A percentile compares a stretch with the other conserved stretches of the same genome.
These are phyloP conservation scores for Corythornis cristatus DNA, from an alignment of 2,113 vertebrate species.

Conservation along the genomic window DNA sequence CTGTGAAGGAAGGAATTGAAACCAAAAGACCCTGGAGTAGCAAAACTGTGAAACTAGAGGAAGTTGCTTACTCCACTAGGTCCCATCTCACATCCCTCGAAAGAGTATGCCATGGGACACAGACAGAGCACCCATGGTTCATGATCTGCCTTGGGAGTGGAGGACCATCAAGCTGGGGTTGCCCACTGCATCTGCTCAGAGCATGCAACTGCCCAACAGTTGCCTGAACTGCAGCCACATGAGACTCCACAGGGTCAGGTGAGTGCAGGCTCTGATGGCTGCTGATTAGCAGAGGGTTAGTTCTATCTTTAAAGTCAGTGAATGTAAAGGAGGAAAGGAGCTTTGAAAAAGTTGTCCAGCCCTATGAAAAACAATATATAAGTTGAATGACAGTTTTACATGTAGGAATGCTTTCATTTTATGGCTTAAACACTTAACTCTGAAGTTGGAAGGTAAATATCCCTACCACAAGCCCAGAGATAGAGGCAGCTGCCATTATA, in stretches of 20 bases:
- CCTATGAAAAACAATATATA: not conserved
- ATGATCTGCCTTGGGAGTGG: not conserved
- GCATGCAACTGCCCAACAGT: not conserved
- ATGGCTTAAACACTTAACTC: not conserved
- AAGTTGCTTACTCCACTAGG: not conserved
- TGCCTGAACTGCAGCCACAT: too few relatives aligned
- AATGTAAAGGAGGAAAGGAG: not conserved
- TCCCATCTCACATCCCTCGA: not conserved
- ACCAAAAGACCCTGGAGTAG: not conserved
- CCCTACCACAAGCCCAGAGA: not conserved
- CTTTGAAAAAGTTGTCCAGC: not conserved
- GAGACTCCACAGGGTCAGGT: fast-evolving
- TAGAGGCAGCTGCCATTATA: not conserved
- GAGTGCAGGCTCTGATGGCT: not conserved
- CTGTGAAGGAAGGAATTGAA: not conserved
- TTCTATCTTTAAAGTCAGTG: not conserved
- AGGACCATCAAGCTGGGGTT: not conserved
- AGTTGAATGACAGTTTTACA: fast-evolving
- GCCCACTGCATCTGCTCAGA: not conserved
- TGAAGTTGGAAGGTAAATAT: not conserved
- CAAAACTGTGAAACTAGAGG: not conserved
- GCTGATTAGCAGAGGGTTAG: not conserved
- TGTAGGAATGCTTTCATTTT: not conserved
- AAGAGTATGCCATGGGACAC: not conserved
- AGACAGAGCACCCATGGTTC: not conserved